These are phyloP conservation scores for rat (Rattus norvegicus) DNA, from an alignment of 2,113 vertebrate species.

Conservation along the genomic window GRCr8 NC_086036.1:8027501-8028000, in stretches of 20 bases:
- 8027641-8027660: no score
- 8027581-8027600: no score
- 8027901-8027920: neutral
- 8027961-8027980: conserved; percentile 30
- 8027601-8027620: no score
- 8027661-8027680: no score
- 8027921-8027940: conserved; percentile 25
- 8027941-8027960: conserved; percentile 2
- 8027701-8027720: conserved; percentile 3
- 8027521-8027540: no score
- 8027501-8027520: no score
- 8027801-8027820: neutral
- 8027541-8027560: no score
- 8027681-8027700: conserved; percentile 38
- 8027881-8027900: neutral
- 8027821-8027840: neutral
- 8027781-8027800: neutral
- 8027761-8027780: conserved; percentile 4
- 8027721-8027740: conserved; percentile 47
- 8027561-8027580: no score
- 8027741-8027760: neutral
- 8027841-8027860: neutral
- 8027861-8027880: neutral
- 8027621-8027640: no score
- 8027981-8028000: conserved; percentile 19